Evolutionary conservation across 2,113 vertebrate species (phyloP).

Genomic region (Pheucticus melanocephalus): DNA sequence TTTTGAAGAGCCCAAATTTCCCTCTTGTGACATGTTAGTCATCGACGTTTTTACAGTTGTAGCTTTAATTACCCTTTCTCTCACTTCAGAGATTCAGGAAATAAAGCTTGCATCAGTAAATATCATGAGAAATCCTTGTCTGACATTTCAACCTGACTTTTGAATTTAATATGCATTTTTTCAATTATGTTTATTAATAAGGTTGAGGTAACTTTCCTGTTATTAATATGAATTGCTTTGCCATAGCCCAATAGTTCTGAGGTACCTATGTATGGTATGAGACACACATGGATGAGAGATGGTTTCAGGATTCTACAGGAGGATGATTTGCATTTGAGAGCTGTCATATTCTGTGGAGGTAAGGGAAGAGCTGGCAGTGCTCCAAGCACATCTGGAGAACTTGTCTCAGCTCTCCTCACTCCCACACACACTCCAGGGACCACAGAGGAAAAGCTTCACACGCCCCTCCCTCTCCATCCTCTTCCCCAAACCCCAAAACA

Average conservation of each 20-base stretch:
- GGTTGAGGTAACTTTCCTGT: background rate
- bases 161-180: background rate
- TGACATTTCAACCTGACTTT: conserved; percentile 24
- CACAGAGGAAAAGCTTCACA: background rate
- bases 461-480: accelerated
- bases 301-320: background rate
- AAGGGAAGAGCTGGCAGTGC: background rate
- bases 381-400: background rate
- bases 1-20: background rate
- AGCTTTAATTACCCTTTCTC: conserved; percentile 2
- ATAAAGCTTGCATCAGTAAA: background rate
- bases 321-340: background rate
- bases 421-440: accelerated
- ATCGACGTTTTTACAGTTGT: background rate
- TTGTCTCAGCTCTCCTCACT: background rate
- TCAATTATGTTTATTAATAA: background rate
- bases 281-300: background rate
- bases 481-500: background rate
- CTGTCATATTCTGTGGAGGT: accelerated
- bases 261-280: accelerated
- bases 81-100: background rate
- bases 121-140: background rate
- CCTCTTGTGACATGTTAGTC: background rate
- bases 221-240: background rate
- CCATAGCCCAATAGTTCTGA: background rate